Percentiles rank a stretch among this genome's conserved stretches.
Conservation (phyloP, 2,888 invertebrate genomes). For the Drosophila trichaetosa region DNA sequence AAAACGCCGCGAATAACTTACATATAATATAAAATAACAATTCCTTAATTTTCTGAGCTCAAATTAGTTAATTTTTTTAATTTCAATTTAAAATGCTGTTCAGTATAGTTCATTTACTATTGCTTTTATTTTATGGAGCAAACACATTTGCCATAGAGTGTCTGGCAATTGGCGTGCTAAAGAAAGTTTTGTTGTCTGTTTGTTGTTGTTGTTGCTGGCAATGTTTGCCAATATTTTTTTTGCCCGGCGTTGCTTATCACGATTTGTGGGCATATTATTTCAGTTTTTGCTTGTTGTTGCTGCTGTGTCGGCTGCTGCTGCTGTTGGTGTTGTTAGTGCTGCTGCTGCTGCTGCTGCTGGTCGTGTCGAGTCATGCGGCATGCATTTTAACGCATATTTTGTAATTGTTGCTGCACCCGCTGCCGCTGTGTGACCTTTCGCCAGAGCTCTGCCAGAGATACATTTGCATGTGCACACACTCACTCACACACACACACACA, state of each 20-base stretch:
- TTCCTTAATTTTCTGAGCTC: neutral
- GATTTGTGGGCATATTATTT: slow-evolving; percentile 80
- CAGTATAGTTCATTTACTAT: neutral
- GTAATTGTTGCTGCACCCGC: slow-evolving; percentile 70
- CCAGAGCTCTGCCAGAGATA: slow-evolving; percentile 56
- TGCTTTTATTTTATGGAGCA: neutral
- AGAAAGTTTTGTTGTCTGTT: slow-evolving; percentile 18
- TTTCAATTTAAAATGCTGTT: neutral
- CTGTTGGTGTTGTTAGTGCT: slow-evolving; percentile 21
- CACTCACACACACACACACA: slow-evolving; percentile 39
- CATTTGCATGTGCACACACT: slow-evolving; percentile 64
- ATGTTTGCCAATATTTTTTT: slow-evolving; percentile 70
- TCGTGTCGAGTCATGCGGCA: slow-evolving; percentile 76
- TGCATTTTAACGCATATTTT: slow-evolving; percentile 79
- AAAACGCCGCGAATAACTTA: neutral
- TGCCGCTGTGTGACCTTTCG: slow-evolving; percentile 67
- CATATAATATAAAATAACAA: neutral
- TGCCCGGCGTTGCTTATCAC: slow-evolving; percentile 76
- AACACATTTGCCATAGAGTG: slow-evolving; percentile 14
- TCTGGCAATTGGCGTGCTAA: slow-evolving; percentile 15
- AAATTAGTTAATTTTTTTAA: neutral
- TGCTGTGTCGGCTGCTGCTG: slow-evolving; percentile 26
- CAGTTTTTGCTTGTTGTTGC: slow-evolving; percentile 61
- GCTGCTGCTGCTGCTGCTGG: slow-evolving; percentile 41
- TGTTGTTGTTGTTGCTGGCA: slow-evolving; percentile 58